phyloP scores from a whole-genome alignment of 1,140 invertebrate species.

The Eulimnadia texana region DNA sequence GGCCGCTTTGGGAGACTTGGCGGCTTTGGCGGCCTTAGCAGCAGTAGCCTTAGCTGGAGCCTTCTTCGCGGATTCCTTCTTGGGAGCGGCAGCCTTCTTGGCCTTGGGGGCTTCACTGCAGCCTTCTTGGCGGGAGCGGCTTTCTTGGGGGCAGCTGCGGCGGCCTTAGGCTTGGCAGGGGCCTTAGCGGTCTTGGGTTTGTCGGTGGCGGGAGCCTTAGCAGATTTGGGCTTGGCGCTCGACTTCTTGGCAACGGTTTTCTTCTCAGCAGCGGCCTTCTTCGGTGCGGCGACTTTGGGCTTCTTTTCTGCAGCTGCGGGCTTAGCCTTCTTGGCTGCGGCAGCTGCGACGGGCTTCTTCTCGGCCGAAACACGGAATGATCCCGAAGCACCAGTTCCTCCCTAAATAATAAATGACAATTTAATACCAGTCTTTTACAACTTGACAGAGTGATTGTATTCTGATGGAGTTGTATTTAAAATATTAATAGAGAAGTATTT shows the following conservation, averaged over 20 bases:
- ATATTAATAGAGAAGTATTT: background rate
- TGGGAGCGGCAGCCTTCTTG: constrained; percentile 6
- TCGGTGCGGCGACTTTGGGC: constrained; percentile 33
- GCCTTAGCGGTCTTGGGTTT: constrained; percentile 21
- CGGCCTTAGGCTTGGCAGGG: constrained; percentile 20
- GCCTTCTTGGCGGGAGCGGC: background rate
- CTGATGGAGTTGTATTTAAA: background rate
- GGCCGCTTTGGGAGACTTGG: no score
- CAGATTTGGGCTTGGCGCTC: background rate
- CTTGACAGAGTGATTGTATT: background rate
- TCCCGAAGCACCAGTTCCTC: constrained; percentile 14
- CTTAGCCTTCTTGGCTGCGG: background rate
- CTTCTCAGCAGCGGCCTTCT: constrained; percentile 23
- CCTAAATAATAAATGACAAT: background rate
- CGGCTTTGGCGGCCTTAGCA: background rate
- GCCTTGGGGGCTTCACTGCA: background rate
- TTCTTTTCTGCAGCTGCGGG: constrained; percentile 40
- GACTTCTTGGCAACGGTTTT: constrained; percentile 11
- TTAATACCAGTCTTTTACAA: background rate
- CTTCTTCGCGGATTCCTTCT: constrained; percentile 11
- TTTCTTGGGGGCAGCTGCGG: constrained; percentile 10
- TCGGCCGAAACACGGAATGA: constrained; percentile 13
- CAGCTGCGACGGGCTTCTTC: constrained; percentile 15
- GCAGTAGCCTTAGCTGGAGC: constrained; percentile 3
- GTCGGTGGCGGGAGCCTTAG: constrained; percentile 14